Conservation (phyloP, 2,113 vertebrate genomes). For the Mystacornis crossleyi region DNA sequence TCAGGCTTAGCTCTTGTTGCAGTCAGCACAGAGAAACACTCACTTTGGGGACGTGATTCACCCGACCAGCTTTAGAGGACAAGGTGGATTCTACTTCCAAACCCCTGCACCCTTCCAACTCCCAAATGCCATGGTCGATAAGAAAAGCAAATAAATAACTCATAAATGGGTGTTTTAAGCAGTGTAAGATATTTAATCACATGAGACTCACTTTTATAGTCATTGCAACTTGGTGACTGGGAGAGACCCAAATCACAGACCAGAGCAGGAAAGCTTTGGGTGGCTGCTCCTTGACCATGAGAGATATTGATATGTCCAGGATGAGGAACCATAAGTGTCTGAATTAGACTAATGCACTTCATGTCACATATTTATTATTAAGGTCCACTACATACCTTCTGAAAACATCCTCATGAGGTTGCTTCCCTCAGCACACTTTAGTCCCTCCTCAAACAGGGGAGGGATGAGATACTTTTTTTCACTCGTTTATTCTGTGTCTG, state of each 20-base stretch:
- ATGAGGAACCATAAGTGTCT: not conserved
- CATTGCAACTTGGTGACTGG: not conserved
- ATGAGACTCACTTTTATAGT: not conserved
- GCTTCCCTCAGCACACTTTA: not conserved
- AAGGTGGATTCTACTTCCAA: not conserved
- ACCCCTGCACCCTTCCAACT: not conserved
- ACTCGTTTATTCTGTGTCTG: not conserved
- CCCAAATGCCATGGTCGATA: rapidly evolving
- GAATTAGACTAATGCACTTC: not conserved
- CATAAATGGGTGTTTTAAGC: not conserved
- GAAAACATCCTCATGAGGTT: not conserved
- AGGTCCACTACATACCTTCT: not conserved
- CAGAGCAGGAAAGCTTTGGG: not conserved
- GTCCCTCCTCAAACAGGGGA: not conserved
- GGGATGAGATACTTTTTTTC: not conserved
- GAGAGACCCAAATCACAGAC: not conserved
- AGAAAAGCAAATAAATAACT: not conserved
- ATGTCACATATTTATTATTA: not conserved
- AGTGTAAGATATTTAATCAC: not conserved
- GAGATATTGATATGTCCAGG: not conserved
- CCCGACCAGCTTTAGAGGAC: not conserved
- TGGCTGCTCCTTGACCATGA: not conserved
- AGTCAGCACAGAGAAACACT: not conserved
- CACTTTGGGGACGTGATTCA: not conserved
- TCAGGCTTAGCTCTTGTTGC: not conserved